Evolutionary conservation across 2,888 invertebrate species (phyloP).

Genomic region (Diloba caeruleocephala): DNA sequence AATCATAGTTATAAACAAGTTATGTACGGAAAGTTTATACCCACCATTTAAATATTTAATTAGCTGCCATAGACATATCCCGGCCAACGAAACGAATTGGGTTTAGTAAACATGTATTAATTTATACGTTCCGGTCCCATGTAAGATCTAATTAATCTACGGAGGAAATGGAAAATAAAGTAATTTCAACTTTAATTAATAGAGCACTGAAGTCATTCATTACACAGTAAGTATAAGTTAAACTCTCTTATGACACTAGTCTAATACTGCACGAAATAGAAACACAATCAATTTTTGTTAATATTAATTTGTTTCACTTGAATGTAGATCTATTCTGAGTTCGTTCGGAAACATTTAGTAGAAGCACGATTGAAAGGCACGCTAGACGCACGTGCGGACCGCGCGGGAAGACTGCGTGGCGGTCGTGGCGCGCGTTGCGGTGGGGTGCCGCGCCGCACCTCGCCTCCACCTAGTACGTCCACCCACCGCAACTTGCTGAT

Average conservation of each 20-base stretch:
- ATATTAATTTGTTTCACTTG: slow-evolving; percentile 70
- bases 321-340: slow-evolving; percentile 66
- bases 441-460: slow-evolving; percentile 70
- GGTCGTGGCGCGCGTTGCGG: slow-evolving; percentile 76
- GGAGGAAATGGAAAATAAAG: slow-evolving; percentile 81
- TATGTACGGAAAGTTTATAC: slow-evolving; percentile 63
- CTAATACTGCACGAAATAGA: slow-evolving; percentile 61
- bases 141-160: slow-evolving; percentile 83
- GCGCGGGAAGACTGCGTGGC: slow-evolving; percentile 89
- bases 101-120: slow-evolving; percentile 79
- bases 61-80: slow-evolving; percentile 70
- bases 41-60: slow-evolving; percentile 81
- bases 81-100: slow-evolving; percentile 66
- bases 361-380: slow-evolving; percentile 72
- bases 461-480: slow-evolving; percentile 62
- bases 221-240: slow-evolving; percentile 61
- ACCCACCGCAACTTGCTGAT: slow-evolving; percentile 65
- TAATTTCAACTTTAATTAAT: slow-evolving; percentile 81
- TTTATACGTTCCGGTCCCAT: slow-evolving; percentile 81
- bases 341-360: slow-evolving; percentile 73
- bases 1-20: slow-evolving; percentile 38
- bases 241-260: slow-evolving; percentile 56
- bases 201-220: slow-evolving; percentile 75
- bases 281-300: slow-evolving; percentile 64
- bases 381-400: slow-evolving; percentile 85